Evolutionary conservation across 2,113 vertebrate species (phyloP).

Genomic region (Sander lucioperca): DNA sequence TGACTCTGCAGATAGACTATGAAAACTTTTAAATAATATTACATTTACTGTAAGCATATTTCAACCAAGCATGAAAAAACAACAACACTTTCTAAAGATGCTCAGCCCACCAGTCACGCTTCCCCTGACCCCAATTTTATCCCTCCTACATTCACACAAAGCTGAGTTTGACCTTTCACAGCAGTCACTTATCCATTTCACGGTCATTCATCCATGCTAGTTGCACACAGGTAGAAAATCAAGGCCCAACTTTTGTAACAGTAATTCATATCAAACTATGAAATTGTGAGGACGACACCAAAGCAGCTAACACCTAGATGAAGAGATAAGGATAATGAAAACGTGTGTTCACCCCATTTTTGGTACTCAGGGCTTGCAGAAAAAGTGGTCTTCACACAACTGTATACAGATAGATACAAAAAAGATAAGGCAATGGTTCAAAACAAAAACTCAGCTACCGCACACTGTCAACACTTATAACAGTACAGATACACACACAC

Average conservation of each 20-base stretch:
- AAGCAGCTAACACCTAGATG: neutral
- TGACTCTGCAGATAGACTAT: neutral
- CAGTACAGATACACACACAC: too few relatives aligned
- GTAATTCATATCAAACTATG: conserved; percentile 16
- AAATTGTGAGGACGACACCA: conserved; percentile 14
- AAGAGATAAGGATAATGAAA: conserved; percentile 11
- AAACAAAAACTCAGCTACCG: neutral
- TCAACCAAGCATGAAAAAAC: conserved; percentile 24
- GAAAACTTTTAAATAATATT: conserved; percentile 6
- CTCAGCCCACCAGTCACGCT: neutral
- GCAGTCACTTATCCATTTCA: conserved; percentile 45
- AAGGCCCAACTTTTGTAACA: conserved; percentile 13
- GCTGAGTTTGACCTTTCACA: conserved; percentile 52
- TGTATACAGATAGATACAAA: neutral
- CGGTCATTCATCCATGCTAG: conserved; percentile 1
- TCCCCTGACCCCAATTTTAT: conserved; percentile 13
- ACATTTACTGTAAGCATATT: conserved; percentile 2
- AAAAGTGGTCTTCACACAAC: neutral
- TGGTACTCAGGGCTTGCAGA: neutral
- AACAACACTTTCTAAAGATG: conserved; percentile 19
- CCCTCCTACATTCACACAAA: conserved; percentile 24
- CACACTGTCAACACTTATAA: neutral
- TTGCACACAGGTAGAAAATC: conserved; percentile 36
- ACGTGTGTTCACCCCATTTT: neutral
- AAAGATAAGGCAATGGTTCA: neutral